phyloP scores from a whole-genome alignment of 2,797 vertebrate species.

The Urocyon cinereoargenteus region DNA sequence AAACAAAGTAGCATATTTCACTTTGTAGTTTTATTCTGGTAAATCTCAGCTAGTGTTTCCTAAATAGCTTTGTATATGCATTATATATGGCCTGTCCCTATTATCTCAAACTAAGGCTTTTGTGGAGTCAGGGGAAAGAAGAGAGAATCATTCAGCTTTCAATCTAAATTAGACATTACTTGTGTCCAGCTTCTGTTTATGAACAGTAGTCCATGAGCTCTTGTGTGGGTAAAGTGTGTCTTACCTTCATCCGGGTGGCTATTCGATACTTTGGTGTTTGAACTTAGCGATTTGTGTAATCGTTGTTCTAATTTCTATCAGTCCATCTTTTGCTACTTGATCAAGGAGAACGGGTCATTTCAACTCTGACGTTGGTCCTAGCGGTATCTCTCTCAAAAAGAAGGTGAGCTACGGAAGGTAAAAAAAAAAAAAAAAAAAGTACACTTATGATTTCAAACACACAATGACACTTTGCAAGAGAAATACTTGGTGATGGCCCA shows the following conservation, averaged over 20 bases:
- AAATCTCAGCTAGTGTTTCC: neutral
- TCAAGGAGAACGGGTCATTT: neutral
- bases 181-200: neutral
- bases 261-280: neutral
- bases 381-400: neutral
- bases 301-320: neutral
- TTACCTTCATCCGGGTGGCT: neutral
- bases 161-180: neutral
- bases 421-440: too few species aligned
- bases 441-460: neutral
- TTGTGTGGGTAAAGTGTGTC: neutral
- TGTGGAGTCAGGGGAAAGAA: neutral
- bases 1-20: neutral
- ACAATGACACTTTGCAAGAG: neutral
- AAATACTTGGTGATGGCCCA: neutral
- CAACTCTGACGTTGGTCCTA: neutral
- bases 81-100: neutral
- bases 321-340: neutral
- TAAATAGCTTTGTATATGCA: neutral
- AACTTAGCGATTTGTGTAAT: neutral
- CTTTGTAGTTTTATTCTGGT: conserved; percentile 11
- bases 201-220: neutral
- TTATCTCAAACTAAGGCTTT: neutral
- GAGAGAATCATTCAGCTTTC: neutral
- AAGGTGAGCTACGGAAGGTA: neutral